Percentiles rank a stretch among this genome's conserved stretches.
Evolutionary conservation across 1,140 invertebrate species (phyloP).

Genomic region (Papilio polyxenes): DNA sequence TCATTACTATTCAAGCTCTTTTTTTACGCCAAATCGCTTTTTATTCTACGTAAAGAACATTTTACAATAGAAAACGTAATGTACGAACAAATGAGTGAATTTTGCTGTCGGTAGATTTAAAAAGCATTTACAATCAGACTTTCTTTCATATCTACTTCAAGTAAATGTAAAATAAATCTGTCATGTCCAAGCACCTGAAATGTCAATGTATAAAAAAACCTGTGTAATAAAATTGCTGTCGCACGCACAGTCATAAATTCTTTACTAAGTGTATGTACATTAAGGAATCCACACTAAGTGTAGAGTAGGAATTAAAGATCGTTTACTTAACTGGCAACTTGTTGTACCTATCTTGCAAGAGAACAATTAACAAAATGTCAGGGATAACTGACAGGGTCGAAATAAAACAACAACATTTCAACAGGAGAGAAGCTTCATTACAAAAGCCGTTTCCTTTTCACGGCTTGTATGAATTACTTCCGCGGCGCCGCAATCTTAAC

Average conservation of each 20-base stretch:
- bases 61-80: slow-evolving; percentile 1
- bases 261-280: too few relatives aligned
- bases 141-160: background rate
- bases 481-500: slow-evolving; percentile 13
- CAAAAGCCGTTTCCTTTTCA: slow-evolving; percentile 31
- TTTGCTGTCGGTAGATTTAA: background rate
- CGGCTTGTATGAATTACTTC: background rate
- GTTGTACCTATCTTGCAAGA: background rate
- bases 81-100: background rate
- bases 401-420: slow-evolving; percentile 6
- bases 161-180: background rate
- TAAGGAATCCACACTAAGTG: too few relatives aligned
- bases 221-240: too few relatives aligned
- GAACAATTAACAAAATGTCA: slow-evolving; percentile 30
- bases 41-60: background rate
- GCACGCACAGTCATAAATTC: too few relatives aligned
- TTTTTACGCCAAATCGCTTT: background rate
- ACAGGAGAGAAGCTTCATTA: background rate
- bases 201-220: too few relatives aligned
- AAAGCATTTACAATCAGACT: background rate
- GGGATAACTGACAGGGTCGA: slow-evolving; percentile 10
- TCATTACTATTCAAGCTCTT: background rate
- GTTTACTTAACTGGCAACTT: too few relatives aligned
- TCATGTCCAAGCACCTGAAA: background rate
- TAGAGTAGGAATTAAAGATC: too few relatives aligned